These are phyloP conservation scores for Beaufortia kweichowensis DNA, from an alignment of 2,113 vertebrate genomes.

Conservation along the genomic window DNA sequence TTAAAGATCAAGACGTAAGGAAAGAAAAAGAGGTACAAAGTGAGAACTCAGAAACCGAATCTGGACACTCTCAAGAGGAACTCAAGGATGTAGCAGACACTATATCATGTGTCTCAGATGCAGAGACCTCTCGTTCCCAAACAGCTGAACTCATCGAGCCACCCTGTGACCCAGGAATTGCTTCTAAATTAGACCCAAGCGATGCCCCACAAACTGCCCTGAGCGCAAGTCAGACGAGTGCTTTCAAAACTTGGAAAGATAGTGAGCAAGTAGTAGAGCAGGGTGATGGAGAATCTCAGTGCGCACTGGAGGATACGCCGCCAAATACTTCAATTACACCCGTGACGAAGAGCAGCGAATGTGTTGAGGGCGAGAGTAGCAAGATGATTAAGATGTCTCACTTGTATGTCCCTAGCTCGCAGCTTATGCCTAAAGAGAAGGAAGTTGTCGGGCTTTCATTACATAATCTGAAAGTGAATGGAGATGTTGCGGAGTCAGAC, in stretches of 20 bases:
- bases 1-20: constrained; percentile 65
- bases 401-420: constrained; percentile 88
- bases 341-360: constrained; percentile 34
- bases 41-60: constrained; percentile 83
- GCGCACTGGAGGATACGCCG: neutral
- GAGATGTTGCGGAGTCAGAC: constrained; percentile 26
- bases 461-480: constrained; percentile 25
- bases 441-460: constrained; percentile 59
- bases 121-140: constrained; percentile 28
- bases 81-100: constrained; percentile 53
- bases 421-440: constrained; percentile 77
- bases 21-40: constrained; percentile 73
- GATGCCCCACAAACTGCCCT: constrained; percentile 75
- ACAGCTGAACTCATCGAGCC: constrained; percentile 36
- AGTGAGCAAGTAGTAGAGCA: constrained; percentile 70
- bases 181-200: constrained; percentile 67
- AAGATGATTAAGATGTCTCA: constrained; percentile 86
- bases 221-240: constrained; percentile 81
- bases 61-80: constrained; percentile 73
- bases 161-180: constrained; percentile 63
- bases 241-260: constrained; percentile 83
- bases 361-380: constrained; percentile 64
- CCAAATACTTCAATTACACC: constrained; percentile 2
- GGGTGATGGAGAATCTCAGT: constrained; percentile 30
- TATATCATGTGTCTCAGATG: constrained; percentile 71